Base-by-base conservation (phyloP, 1,140 invertebrate genomes). In the Philaenus spumarius region DNA sequence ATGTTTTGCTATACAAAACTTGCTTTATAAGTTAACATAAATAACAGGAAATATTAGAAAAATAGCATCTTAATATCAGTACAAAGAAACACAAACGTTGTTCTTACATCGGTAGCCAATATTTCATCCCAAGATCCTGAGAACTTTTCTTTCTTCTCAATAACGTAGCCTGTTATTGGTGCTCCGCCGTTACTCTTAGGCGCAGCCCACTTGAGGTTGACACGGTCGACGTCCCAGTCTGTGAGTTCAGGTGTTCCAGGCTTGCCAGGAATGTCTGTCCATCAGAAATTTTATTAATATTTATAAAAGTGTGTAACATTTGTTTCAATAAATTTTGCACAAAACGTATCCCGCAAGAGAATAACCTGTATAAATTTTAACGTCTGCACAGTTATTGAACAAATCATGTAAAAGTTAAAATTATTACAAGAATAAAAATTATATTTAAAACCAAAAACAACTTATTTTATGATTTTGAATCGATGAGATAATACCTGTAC, bases 101-200 rank as follows among this genome's bases (percentile, higher is more conserved):
- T 23, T 37, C 76, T 76, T 73, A 85, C 83, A 66, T 80, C 80
- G 2, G 89, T 91, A 40, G 81, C 82, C n/a, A 87, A 78, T 61
- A 91, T 85, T 75, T 95, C 90, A 68, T 92, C 89, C 93, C 94
- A 97, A 23, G 83, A 78, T 6, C 83, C 82, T 2, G 87, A 86
- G 61, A 89, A 89, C 71, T 95, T 95, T 67, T 96, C 93, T 71
- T 94, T 96, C 78, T 95, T 96, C 75, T 99, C 96, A 68, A 99
- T 90, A 51, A 98, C 80, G 68, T 99, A 99, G 42, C 92, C 89
- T 40, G 85, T 90, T 67, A 99, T 97, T 34, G 95, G 92, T 12
- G 93, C 93, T 39, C 97, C 95, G 23, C 95, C 95, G 64, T 85
- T 90, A 64, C 80, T 80, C 65, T 89, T 90, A 1, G 96, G 96